A percentile compares a stretch with the other conserved stretches of the same genome.
Conservation (phyloP, 1,140 invertebrate genomes). For the Heterodera schachtii region DNA sequence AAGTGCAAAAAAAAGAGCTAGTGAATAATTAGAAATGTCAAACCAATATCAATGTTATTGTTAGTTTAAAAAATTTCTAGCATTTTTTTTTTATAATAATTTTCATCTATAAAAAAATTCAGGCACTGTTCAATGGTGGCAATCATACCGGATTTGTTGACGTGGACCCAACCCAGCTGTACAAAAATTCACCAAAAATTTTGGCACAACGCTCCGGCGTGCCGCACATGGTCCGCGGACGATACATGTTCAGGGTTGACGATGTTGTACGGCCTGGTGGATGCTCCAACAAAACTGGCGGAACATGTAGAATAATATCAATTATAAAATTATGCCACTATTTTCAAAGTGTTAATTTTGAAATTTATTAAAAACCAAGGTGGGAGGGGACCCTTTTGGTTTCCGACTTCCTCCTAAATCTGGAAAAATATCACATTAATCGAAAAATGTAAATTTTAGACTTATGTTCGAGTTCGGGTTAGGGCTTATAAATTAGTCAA, state of each 20-base stretch:
- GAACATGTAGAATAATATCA: constrained; percentile 45
- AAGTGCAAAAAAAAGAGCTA: too few species aligned
- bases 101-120: constrained; percentile 6
- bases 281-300: constrained; percentile 65
- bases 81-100: background rate
- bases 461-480: too few species aligned
- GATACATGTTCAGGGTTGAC: constrained; percentile 66
- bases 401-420: too few species aligned
- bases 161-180: constrained; percentile 63
- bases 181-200: constrained; percentile 65
- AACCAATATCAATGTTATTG: too few species aligned
- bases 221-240: constrained; percentile 62
- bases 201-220: constrained; percentile 62
- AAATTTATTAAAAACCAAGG: too few species aligned
- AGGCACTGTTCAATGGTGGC: constrained; percentile 64
- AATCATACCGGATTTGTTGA: constrained; percentile 64
- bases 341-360: too few species aligned
- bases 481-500: too few species aligned
- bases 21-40: too few species aligned
- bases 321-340: too few species aligned
- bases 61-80: constrained; percentile 10
- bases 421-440: too few species aligned
- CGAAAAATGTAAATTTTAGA: too few species aligned
- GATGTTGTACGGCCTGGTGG: constrained; percentile 64
- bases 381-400: too few species aligned